phyloP scores from a whole-genome alignment of 2,888 invertebrate species.

The Antheraea yamamai region DNA sequence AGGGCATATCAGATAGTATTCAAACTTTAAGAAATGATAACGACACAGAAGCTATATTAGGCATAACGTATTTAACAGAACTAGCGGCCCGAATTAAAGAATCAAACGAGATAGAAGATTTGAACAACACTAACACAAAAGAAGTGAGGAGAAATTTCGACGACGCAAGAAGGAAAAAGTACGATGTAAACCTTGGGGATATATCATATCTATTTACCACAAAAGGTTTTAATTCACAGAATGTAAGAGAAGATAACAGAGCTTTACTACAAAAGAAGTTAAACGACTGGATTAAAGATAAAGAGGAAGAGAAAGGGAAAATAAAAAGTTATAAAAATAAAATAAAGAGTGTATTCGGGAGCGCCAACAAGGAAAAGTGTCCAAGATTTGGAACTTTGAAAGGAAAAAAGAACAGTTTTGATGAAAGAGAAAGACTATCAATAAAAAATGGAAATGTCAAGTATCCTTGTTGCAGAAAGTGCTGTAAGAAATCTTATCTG shows the following conservation, averaged over 20 bases:
- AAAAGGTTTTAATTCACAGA: conserved; percentile 22
- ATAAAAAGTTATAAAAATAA: conserved; percentile 33
- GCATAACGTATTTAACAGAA: conserved; percentile 43
- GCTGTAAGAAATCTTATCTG: conserved; percentile 60
- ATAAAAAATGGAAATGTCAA: conserved; percentile 19
- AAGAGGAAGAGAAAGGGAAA: conserved; percentile 38
- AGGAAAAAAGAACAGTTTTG: conserved; percentile 20
- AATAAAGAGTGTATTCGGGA: background rate
- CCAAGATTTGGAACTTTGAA: conserved; percentile 29
- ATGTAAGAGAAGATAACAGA: conserved; percentile 25
- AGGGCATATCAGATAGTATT: conserved; percentile 52
- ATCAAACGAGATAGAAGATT: conserved; percentile 33
- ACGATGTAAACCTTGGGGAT: conserved; percentile 23
- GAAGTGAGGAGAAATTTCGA: conserved; percentile 21
- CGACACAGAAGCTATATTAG: conserved; percentile 43
- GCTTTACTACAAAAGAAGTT: conserved; percentile 40
- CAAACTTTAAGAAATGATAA: conserved; percentile 39
- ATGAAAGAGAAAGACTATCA: background rate
- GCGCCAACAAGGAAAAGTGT: conserved; percentile 32
- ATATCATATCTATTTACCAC: conserved; percentile 29
- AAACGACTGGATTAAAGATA: conserved; percentile 45
- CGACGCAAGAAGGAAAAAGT: conserved; percentile 20
- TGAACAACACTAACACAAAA: conserved; percentile 8
- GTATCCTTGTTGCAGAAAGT: conserved; percentile 62
- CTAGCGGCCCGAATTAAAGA: conserved; percentile 45